Conservation (phyloP, 2,113 vertebrate species). For the Scomber scombrus region DNA sequence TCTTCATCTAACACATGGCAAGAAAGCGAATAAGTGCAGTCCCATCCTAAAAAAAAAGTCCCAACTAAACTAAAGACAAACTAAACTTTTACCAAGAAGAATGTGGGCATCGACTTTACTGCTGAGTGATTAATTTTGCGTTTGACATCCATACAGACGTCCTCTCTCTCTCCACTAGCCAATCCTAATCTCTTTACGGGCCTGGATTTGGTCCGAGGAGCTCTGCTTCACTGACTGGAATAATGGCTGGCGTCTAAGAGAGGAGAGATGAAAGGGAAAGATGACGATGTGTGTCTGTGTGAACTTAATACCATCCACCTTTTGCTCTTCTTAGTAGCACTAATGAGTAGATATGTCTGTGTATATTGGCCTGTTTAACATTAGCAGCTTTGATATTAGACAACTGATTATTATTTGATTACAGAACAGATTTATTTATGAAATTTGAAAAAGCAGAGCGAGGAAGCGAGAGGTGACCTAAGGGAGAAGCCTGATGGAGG, state of each 20-base stretch:
- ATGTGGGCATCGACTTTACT: neutral
- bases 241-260: conserved; percentile 23
- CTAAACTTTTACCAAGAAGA: neutral
- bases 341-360: neutral
- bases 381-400: neutral
- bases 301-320: conserved; percentile 49
- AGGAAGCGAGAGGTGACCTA: conserved; percentile 22
- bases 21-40: no score
- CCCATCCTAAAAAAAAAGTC: no score
- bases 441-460: conserved; percentile 13
- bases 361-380: conserved; percentile 5
- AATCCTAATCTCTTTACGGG: conserved; percentile 47
- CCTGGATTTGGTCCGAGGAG: conserved; percentile 51
- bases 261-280: conserved; percentile 40
- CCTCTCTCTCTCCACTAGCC: neutral
- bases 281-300: conserved; percentile 16
- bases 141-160: neutral
- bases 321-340: neutral
- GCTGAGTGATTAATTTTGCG: conserved; percentile 13
- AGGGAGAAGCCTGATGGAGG: neutral
- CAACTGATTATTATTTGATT: conserved; percentile 23
- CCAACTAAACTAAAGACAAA: no score
- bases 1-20: no score
- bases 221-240: conserved; percentile 44
- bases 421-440: conserved; percentile 46